Evolutionary conservation across 2,113 vertebrate genomes (phyloP).

Genomic region (Sylvia atricapilla): DNA sequence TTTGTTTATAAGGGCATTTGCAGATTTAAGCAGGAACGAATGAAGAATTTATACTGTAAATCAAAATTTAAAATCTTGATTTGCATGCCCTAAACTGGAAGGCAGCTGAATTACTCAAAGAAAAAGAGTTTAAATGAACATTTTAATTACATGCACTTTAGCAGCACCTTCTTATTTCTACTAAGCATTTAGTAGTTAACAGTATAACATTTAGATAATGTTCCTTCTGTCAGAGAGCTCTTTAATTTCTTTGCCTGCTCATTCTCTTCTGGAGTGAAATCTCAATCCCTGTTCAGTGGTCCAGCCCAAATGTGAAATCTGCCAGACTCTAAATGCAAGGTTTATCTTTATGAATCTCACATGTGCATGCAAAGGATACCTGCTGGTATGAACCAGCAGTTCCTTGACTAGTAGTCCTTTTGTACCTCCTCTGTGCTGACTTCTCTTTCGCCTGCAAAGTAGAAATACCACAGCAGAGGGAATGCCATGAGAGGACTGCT

Average conservation of each 20-base stretch:
- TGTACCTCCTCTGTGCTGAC: background rate
- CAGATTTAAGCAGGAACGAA: background rate
- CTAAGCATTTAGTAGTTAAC: background rate
- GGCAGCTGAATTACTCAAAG: background rate
- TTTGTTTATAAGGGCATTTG: background rate
- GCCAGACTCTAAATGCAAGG: background rate
- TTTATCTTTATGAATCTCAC: background rate
- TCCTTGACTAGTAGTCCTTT: background rate
- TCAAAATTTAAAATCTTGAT: background rate
- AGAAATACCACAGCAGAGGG: background rate
- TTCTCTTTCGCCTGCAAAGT: background rate
- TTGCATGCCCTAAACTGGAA: background rate
- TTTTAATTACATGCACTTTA: background rate
- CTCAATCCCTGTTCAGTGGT: background rate
- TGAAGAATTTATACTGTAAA: background rate
- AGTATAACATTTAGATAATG: background rate
- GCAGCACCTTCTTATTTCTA: background rate
- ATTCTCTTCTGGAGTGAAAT: background rate
- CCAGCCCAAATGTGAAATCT: background rate
- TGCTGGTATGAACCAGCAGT: background rate
- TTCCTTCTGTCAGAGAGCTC: background rate
- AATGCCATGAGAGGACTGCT: background rate
- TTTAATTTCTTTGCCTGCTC: background rate
- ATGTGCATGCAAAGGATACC: background rate
- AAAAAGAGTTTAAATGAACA: background rate